Conservation (phyloP, 2,113 vertebrate genomes). For the Diphyllodes magnificus region DNA sequence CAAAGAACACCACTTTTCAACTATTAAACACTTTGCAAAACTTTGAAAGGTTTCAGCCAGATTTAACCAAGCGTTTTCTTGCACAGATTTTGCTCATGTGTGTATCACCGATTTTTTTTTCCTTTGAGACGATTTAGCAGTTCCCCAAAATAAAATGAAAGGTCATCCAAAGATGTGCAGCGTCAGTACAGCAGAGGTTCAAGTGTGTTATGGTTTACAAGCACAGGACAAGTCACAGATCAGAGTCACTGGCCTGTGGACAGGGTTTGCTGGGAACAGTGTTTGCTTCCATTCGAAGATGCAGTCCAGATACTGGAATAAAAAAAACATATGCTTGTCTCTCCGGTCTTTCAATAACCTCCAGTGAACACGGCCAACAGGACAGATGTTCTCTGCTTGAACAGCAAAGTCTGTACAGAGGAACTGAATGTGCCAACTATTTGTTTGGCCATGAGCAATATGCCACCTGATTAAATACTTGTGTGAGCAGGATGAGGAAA, state of each 20-base stretch:
- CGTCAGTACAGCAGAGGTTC: background rate
- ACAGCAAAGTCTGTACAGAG: background rate
- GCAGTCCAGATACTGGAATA: background rate
- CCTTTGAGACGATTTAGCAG: background rate
- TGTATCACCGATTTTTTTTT: background rate
- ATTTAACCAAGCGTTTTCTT: background rate
- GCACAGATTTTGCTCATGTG: background rate
- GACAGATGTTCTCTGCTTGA: conserved; percentile 19
- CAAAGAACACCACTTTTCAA: background rate
- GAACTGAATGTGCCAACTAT: background rate
- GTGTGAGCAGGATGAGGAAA: background rate
- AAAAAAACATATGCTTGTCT: background rate
- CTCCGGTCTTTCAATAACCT: background rate
- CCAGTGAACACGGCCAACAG: background rate
- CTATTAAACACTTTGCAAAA: background rate
- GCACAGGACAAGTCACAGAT: background rate
- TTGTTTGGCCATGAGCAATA: background rate
- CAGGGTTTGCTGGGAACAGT: background rate
- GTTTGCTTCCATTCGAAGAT: background rate
- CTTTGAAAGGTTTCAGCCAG: background rate
- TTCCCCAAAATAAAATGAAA: background rate
- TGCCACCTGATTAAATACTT: conserved; percentile 11
- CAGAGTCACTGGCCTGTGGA: background rate
- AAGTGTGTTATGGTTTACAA: background rate
- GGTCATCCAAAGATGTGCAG: background rate